phyloP scores from a whole-genome alignment of 2,888 invertebrate species.

The Eristalis tenax region DNA sequence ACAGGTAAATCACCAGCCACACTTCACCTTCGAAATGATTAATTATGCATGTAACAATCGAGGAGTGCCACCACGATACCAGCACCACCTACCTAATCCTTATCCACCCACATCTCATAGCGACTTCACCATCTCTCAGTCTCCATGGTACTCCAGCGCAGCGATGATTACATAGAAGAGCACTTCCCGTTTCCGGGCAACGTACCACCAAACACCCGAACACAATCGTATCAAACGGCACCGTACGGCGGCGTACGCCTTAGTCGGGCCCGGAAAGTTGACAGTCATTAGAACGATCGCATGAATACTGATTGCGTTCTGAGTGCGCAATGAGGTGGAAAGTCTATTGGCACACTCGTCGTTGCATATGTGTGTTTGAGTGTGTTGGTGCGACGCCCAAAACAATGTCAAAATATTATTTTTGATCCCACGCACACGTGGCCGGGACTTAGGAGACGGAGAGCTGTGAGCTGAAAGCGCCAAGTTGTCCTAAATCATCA shows the following conservation, averaged over 20 bases:
- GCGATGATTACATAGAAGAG: slow-evolving; percentile 33
- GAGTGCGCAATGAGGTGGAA: slow-evolving; percentile 50
- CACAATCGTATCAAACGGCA: not conserved
- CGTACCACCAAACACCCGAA: slow-evolving; percentile 6
- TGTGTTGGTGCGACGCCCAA: slow-evolving; percentile 8
- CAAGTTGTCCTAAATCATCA: slow-evolving; percentile 34
- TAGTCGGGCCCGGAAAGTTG: slow-evolving; percentile 16
- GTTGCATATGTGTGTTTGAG: not conserved
- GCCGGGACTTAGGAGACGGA: not conserved
- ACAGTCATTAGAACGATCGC: slow-evolving; percentile 55
- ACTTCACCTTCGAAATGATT: slow-evolving; percentile 56
- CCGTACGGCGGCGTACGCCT: not conserved
- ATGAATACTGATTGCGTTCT: slow-evolving; percentile 59
- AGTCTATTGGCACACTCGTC: slow-evolving; percentile 22
- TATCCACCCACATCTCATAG: slow-evolving; percentile 53
- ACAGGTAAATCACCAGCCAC: slow-evolving; percentile 45
- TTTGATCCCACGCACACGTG: slow-evolving; percentile 17
- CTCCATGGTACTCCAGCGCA: not conserved
- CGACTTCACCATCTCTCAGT: not conserved
- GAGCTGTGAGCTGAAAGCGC: slow-evolving; percentile 10
- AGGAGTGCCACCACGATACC: slow-evolving; percentile 45
- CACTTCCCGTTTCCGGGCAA: slow-evolving; percentile 59
- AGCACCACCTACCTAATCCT: slow-evolving; percentile 37
- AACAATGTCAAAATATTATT: slow-evolving; percentile 58
- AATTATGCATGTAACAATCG: slow-evolving; percentile 59